Evolutionary conservation across 1,140 invertebrate species (phyloP).

Genomic region (Diabrotica virgifera): DNA sequence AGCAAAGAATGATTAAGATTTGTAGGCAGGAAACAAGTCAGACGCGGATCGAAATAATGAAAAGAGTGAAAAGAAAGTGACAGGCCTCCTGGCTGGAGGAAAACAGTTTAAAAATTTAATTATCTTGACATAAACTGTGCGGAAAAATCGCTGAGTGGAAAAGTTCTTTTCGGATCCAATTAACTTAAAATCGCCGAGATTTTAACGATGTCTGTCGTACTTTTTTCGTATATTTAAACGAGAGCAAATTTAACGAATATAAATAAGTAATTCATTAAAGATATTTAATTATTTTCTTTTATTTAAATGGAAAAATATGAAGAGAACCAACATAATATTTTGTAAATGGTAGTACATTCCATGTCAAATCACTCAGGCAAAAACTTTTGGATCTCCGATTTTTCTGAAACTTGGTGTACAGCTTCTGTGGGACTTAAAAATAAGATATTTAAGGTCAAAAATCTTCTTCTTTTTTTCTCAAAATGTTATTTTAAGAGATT

Average conservation of each 20-base stretch:
- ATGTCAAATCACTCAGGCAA: too few species aligned
- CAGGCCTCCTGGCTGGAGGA: slow-evolving; percentile 5
- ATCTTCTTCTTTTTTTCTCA: too few species aligned
- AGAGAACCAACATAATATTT: too few species aligned
- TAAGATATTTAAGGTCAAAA: too few species aligned
- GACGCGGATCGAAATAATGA: slow-evolving; percentile 5
- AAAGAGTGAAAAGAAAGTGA: slow-evolving; percentile 16
- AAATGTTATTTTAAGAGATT: too few species aligned
- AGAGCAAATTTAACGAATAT: background rate
- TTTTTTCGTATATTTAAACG: background rate
- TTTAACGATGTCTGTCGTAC: background rate
- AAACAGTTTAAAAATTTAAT: slow-evolving; percentile 39
- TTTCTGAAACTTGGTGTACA: too few species aligned
- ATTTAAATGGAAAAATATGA: too few species aligned
- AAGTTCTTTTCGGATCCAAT: slow-evolving; percentile 35
- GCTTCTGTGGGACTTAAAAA: too few species aligned
- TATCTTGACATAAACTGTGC: slow-evolving; percentile 38
- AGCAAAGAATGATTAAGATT: slow-evolving; percentile 16
- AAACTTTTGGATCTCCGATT: too few species aligned
- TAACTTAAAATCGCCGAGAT: slow-evolving; percentile 29
- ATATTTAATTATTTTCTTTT: too few species aligned
- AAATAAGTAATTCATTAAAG: too few species aligned
- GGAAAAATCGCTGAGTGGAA: slow-evolving; percentile 37
- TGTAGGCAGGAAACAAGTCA: slow-evolving; percentile 8
- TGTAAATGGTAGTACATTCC: too few species aligned